A percentile compares a stretch with the other conserved stretches of the same genome.
Evolutionary conservation across 1,140 invertebrate genomes (phyloP).

Genomic region (Mercenaria mercenaria): DNA sequence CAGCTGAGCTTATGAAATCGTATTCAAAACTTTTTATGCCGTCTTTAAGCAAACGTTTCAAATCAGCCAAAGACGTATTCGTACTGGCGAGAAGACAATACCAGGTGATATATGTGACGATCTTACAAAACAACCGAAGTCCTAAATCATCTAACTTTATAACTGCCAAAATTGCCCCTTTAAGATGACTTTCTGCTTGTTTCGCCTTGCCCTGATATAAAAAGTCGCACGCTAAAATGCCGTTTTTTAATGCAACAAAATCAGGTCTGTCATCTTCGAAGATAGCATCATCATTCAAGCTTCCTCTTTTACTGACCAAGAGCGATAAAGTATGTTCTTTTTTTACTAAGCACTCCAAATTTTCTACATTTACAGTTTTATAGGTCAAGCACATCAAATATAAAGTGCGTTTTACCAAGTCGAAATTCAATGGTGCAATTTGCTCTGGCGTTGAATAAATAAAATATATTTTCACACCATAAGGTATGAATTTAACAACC

Average conservation of each 20-base stretch:
- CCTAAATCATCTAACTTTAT: neutral
- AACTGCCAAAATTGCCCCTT: neutral
- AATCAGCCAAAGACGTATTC: neutral
- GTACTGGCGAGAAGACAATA: neutral
- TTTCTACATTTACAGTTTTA: neutral
- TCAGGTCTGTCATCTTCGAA: neutral
- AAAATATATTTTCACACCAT: neutral
- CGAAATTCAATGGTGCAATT: neutral
- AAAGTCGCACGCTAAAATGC: too few species aligned
- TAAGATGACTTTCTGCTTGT: neutral
- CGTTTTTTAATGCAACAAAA: neutral
- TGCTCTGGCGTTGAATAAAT: neutral
- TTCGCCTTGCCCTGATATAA: neutral
- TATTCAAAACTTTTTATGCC: neutral
- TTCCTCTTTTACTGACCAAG: neutral
- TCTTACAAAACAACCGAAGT: neutral
- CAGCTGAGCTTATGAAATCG: neutral
- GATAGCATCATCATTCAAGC: too few species aligned
- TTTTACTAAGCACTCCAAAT: neutral
- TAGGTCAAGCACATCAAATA: too few species aligned
- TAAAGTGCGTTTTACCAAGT: neutral
- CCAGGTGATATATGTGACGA: neutral
- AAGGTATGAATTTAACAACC: neutral
- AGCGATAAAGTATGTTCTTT: neutral
- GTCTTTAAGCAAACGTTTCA: neutral